Evolutionary conservation across 2,797 vertebrate species (phyloP).

Genomic region (Enteromius afrohamiltoni): DNA sequence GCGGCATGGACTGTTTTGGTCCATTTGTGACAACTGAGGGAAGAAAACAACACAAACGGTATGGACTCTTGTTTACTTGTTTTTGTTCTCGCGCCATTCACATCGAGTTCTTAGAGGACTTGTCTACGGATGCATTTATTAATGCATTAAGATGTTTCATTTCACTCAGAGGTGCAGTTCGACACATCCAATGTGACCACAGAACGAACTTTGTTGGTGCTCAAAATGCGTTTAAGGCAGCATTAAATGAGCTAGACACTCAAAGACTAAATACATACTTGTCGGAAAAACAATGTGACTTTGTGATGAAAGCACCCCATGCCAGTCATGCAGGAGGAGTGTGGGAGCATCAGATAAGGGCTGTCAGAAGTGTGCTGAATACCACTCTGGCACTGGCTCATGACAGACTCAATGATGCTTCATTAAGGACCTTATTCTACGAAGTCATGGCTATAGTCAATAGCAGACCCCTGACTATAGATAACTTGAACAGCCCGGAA

Average conservation of each 20-base stretch:
- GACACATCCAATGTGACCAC: conserved; percentile 44
- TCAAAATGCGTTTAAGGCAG: conserved; percentile 34
- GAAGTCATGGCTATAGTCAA: too few species aligned
- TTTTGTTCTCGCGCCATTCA: conserved; percentile 39
- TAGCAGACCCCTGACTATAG: too few species aligned
- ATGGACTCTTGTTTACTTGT: conserved; percentile 40
- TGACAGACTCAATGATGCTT: too few species aligned
- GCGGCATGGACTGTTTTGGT: conserved; percentile 44
- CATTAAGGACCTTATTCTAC: too few species aligned
- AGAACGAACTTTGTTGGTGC: conserved; percentile 41
- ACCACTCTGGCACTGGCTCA: too few species aligned
- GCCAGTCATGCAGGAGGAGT: too few species aligned
- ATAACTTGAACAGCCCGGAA: too few species aligned
- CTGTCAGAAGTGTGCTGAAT: too few species aligned
- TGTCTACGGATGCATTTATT: conserved; percentile 48
- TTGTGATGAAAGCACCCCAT: background rate
- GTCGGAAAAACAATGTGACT: background rate
- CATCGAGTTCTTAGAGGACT: conserved; percentile 34
- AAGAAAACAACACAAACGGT: conserved; percentile 48
- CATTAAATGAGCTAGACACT: conserved; percentile 23
- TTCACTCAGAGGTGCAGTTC: conserved; percentile 10
- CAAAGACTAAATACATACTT: conserved; percentile 40
- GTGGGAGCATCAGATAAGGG: too few species aligned
- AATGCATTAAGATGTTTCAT: conserved; percentile 42
- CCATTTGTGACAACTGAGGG: conserved; percentile 44